Evolutionary conservation across 1,140 invertebrate genomes (phyloP), one percentile per base, ranked within the genome.

Genomic region (Homalodisca vitripennis): DNA sequence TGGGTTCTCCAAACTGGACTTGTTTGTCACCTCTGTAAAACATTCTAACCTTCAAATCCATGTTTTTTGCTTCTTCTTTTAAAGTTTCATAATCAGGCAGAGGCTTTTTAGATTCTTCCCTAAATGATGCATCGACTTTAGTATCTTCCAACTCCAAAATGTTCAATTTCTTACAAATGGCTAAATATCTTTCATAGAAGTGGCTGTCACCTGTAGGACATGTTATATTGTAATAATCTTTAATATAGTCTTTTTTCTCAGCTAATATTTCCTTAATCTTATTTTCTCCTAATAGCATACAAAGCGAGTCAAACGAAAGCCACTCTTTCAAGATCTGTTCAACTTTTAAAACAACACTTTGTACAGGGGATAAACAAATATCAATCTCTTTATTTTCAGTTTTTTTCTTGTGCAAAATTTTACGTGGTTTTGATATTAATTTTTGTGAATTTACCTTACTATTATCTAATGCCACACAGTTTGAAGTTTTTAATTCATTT

Each of bases 221-320:
- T 67, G 31, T 6, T 3, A 29, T 2, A 24, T 22, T 14, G 20
- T 29, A 26, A 3, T 29, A 34, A 30, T 66, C 47, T 1, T 60
- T 31, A 20, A 64, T 41, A 24, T 22, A 60, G 30, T 70, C 32
- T 6, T 70, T 83, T 76, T 84, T 85, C 65, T 84, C 82, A 55
- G 77, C 72, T 1, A 87, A 77, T 71, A 84, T 79, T 76, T 84
- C 78, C 77, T 82, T 84, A 3, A 86, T 79, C 78, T 79, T 82
- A 34, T 79, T 77, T 75, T 86, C 83, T 1, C 85, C 84, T 77
- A 84, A 82, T 65, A 87, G 70, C 73, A 83, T 84, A 10, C 84
- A 74, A 66, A 84, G 75, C 1, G 84, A 83, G 64, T 87, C 85
- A 22, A 86, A 72, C n/a, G 82, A 84, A 69, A 86, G 80, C 86